Percentiles rank a stretch among this genome's conserved stretches.
phyloP scores from a whole-genome alignment of 2,888 invertebrate genomes.

The Apantesis nais region DNA sequence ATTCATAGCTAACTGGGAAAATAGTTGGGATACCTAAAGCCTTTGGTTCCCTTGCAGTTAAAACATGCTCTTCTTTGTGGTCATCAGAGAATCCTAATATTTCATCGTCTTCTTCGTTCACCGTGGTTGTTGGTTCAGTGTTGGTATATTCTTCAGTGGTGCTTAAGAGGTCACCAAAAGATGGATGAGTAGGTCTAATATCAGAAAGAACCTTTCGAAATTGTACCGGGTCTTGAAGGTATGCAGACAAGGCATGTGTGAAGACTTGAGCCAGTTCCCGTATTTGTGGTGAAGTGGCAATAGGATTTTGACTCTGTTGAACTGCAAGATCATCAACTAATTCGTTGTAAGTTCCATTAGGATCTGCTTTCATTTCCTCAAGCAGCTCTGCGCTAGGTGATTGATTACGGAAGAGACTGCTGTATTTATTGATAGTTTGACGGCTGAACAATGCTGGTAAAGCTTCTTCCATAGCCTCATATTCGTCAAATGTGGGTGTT shows the following conservation, averaged over 20 bases:
- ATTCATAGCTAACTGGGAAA: constrained; percentile 57
- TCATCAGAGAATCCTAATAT: constrained; percentile 92
- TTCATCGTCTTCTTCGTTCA: constrained; percentile 90
- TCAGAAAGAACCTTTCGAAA: constrained; percentile 91
- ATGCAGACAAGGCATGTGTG: constrained; percentile 92
- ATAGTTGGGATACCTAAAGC: constrained; percentile 67
- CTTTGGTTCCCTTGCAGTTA: constrained; percentile 73
- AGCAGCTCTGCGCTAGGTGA: constrained; percentile 68
- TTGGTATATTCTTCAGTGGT: constrained; percentile 72
- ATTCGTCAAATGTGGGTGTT: constrained; percentile 66
- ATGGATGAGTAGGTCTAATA: constrained; percentile 92
- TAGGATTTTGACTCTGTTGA: constrained; percentile 87
- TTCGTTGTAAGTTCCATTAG: constrained; percentile 76
- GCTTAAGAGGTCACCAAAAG: constrained; percentile 76
- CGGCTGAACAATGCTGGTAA: constrained; percentile 88
- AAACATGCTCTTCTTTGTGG: constrained; percentile 61
- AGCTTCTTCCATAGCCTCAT: constrained; percentile 77
- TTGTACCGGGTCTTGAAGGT: constrained; percentile 92
- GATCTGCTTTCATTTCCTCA: constrained; percentile 75
- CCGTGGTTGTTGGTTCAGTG: constrained; percentile 85
- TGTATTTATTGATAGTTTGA: constrained; percentile 88
- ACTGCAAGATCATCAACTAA: constrained; percentile 84
- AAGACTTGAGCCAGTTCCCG: constrained; percentile 93
- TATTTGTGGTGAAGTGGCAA: constrained; percentile 87
- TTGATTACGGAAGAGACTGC: constrained; percentile 72